Evolutionary conservation across 2,797 vertebrate genomes (phyloP).

Genomic region (Gymnocypris eckloni): DNA sequence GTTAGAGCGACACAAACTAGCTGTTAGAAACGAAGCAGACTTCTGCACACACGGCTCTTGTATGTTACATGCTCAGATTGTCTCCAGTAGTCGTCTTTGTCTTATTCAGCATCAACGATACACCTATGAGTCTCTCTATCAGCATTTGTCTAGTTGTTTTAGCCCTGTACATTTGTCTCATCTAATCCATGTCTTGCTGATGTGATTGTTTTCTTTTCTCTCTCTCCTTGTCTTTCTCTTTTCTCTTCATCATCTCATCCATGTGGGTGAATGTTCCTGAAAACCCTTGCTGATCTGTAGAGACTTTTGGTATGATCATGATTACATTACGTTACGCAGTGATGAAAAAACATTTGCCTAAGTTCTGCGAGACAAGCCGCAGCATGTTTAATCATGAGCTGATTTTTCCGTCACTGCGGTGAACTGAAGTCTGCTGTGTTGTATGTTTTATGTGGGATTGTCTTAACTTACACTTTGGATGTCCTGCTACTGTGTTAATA

Average conservation of each 20-base stretch:
- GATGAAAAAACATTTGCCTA: conserved; percentile 65
- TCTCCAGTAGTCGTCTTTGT: background rate
- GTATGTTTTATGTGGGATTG: conserved; percentile 77
- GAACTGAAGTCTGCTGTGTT: conserved; percentile 79
- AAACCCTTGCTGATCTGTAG: conserved; percentile 91
- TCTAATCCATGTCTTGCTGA: conserved; percentile 56
- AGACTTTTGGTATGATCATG: conserved; percentile 92
- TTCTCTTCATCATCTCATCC: conserved; percentile 86
- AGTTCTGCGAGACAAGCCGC: background rate
- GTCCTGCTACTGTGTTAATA: conserved; percentile 64
- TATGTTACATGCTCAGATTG: background rate
- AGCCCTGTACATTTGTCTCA: conserved; percentile 29
- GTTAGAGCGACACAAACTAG: background rate
- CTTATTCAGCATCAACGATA: too few relatives aligned
- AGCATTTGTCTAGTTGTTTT: conserved; percentile 7
- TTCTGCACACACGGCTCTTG: background rate
- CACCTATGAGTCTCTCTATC: background rate
- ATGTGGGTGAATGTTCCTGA: conserved; percentile 91
- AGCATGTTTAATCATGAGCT: conserved; percentile 7
- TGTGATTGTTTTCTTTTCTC: conserved; percentile 58
- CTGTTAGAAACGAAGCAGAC: background rate
- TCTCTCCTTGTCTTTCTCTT: conserved; percentile 59
- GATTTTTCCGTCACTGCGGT: conserved; percentile 84
- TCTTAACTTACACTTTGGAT: conserved; percentile 73
- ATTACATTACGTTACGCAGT: conserved; percentile 81